Evolutionary conservation across 2,113 vertebrate species (phyloP).

Genomic region (Beaufortia kweichowensis): DNA sequence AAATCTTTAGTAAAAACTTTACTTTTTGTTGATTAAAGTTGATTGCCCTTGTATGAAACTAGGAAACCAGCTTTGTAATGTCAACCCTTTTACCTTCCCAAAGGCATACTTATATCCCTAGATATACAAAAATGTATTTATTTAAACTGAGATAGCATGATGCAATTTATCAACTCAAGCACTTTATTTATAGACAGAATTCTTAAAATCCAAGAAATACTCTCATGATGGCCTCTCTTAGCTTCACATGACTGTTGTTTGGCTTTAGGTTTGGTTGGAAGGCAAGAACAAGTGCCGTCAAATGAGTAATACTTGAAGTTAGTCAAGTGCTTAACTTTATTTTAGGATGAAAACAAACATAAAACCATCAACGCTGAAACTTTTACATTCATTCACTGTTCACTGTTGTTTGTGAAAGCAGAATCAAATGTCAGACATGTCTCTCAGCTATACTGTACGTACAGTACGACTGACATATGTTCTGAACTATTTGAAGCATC

Average conservation of each 20-base stretch:
- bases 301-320: neutral
- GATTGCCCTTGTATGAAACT: no score
- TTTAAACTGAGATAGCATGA: no score
- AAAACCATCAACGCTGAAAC: neutral
- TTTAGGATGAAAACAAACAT: neutral
- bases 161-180: no score
- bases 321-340: neutral
- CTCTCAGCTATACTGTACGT: neutral
- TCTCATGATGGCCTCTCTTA: neutral
- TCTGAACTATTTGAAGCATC: conserved; percentile 2
- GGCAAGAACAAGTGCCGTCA: neutral
- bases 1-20: no score
- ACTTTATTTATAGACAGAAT: no score
- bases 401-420: neutral
- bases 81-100: no score
- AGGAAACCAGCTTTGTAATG: no score
- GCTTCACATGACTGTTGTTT: neutral
- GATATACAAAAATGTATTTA: no score
- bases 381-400: neutral
- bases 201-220: no score
- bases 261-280: conserved; percentile 3
- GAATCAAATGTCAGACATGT: neutral
- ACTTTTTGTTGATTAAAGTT: no score
- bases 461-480: neutral
- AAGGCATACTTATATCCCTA: no score